Evolutionary conservation across 2,797 vertebrate genomes (phyloP).

Genomic region (Sebastes ruberrimus): DNA sequence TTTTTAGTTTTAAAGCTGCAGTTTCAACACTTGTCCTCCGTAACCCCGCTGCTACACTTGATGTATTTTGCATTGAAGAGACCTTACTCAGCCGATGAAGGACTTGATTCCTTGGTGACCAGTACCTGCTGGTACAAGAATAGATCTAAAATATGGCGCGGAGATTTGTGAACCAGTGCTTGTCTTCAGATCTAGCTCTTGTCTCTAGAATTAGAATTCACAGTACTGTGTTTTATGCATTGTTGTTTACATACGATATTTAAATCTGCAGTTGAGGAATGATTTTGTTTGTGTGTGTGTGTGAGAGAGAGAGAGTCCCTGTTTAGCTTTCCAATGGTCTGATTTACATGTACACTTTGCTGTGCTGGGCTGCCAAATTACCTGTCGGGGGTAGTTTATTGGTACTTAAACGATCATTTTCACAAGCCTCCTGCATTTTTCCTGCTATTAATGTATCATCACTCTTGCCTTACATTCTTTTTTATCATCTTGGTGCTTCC

Average conservation of each 20-base stretch:
- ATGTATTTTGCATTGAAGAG: neutral
- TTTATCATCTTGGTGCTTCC: neutral
- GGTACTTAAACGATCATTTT: slow-evolving; percentile 72
- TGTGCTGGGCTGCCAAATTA: slow-evolving; percentile 61
- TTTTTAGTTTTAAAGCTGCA: neutral
- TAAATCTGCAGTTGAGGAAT: neutral
- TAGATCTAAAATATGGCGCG: neutral
- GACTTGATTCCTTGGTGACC: neutral
- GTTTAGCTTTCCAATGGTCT: slow-evolving; percentile 42
- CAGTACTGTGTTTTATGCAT: neutral
- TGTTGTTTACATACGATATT: neutral
- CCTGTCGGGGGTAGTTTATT: slow-evolving; percentile 65
- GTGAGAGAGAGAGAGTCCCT: neutral
- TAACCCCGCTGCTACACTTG: neutral
- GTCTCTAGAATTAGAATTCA: neutral
- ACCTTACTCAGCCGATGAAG: neutral
- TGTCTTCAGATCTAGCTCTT: neutral
- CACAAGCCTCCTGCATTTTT: slow-evolving; percentile 50
- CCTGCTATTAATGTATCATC: slow-evolving; percentile 49
- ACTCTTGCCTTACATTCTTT: slow-evolving; percentile 13
- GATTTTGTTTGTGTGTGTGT: slow-evolving; percentile 1
- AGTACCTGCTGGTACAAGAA: neutral
- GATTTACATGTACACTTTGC: slow-evolving; percentile 62
- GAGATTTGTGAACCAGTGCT: neutral
- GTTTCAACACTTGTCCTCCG: neutral